A percentile compares a stretch with the other conserved stretches of the same genome.
Evolutionary conservation across 2,888 invertebrate species (phyloP).

Genomic region (Dynastes maya): DNA sequence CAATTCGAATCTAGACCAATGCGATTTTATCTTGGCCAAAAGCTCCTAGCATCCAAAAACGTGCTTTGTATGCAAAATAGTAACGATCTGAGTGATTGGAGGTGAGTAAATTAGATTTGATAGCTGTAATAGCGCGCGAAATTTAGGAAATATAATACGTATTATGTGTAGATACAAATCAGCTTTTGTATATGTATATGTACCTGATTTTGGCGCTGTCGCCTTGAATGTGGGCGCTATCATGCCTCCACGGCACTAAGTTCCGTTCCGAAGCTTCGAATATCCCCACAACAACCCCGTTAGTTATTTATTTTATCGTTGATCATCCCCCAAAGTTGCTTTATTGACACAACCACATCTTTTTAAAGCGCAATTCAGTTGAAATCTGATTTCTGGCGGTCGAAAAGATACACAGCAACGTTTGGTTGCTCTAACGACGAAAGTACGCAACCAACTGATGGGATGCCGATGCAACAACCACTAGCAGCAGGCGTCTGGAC

Average conservation of each 20-base stretch:
- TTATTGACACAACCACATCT: no score
- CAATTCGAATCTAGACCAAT: no score
- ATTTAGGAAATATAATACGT: background rate
- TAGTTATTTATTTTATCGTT: no score
- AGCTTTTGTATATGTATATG: constrained; percentile 54
- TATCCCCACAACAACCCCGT: no score
- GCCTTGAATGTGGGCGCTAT: constrained; percentile 84
- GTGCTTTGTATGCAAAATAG: no score
- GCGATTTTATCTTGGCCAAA: no score
- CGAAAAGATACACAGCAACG: background rate
- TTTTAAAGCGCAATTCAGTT: no score
- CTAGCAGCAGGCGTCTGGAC: constrained; percentile 60
- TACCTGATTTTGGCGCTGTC: constrained; percentile 83
- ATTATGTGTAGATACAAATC: constrained; percentile 1
- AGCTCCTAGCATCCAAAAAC: no score
- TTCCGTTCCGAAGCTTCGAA: background rate
- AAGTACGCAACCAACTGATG: background rate
- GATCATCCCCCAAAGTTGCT: no score
- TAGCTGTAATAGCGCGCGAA: background rate
- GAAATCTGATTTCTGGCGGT: no score
- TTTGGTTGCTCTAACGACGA: background rate
- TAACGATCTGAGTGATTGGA: no score
- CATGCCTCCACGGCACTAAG: constrained; percentile 51
- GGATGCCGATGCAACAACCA: constrained; percentile 57
- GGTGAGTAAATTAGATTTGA: no score